Evolutionary conservation across 2,888 invertebrate genomes (phyloP), one percentile per base, ranked within the genome.

Genomic region (Folsomia candida): DNA sequence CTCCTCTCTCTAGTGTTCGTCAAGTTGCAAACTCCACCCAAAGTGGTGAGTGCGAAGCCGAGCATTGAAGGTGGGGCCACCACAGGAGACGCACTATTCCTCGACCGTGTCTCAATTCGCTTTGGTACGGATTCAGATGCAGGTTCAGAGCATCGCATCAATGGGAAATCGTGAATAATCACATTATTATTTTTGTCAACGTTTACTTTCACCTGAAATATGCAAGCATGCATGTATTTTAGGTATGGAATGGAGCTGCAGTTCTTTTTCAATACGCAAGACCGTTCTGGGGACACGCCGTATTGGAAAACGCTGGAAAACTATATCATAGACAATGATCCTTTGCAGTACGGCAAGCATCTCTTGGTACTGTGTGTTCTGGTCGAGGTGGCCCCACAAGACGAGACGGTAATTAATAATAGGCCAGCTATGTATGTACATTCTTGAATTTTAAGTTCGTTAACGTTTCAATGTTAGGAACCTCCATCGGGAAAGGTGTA

Each of bases 241-340:
- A 69, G 69, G 4, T 37, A 26, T 14, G 69, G 69, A 37, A 69
- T 69, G 69, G 69, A 69, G 54, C 54, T 69, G 0, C 69, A 69
- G 14, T 69, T 69, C 25, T 28, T 69, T 9, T 69, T 69, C 47
- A 69, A 63, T 28, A 28, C 22, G 18, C 37, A 20, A 6, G 18
- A n/a, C 2, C 20, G 4, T 2, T 14, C 25, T 14, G 22, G 20
- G 14, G 22, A 27, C 3, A 28, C n/a, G 18, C 1, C 47, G 1
- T 64, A 58, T 24, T 63, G 58, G 58, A 22, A 14, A 18, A 54
- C 63, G 6, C 57, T 29, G 14, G 69, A 69, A 9, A 20, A 51
- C 18, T 24, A 63, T 22, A 64, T 54, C 20, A n/a, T 20, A 6
- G 20, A 54, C 14, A 9, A 1, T 1, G 29, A 63, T 20, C 22